phyloP scores from a whole-genome alignment of 1,140 invertebrate species.

The Bombus breviceps region DNA sequence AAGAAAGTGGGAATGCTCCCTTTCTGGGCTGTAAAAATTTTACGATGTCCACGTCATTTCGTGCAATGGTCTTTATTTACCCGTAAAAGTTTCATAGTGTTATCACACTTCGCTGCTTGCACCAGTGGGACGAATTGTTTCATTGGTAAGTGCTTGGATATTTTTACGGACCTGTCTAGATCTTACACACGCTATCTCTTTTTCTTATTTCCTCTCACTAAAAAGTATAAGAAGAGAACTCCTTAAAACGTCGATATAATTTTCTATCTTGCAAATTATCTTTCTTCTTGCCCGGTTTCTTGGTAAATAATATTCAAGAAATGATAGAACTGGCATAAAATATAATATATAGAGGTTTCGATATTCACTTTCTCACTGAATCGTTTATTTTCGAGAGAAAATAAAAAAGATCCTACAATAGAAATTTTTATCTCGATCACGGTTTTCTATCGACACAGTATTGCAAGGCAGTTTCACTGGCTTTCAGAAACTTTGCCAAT shows the following conservation, averaged over 20 bases:
- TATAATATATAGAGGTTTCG: not conserved
- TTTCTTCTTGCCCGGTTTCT: not conserved
- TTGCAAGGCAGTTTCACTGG: not conserved
- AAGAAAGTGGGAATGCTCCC: not conserved
- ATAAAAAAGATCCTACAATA: not conserved
- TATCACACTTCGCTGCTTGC: conserved; percentile 63
- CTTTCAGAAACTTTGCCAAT: not conserved
- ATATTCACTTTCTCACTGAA: not conserved
- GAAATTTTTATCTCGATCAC: not conserved
- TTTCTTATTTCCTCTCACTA: not conserved
- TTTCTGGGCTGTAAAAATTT: conserved; percentile 60
- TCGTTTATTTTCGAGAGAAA: not conserved
- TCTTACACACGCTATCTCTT: conserved; percentile 3
- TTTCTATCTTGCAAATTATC: not conserved
- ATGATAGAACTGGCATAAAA: not conserved
- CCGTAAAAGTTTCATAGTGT: conserved; percentile 66
- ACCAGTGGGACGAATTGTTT: conserved; percentile 60
- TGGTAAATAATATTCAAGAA: too few relatives aligned
- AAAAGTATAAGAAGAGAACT: conserved; percentile 6
- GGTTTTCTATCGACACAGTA: not conserved
- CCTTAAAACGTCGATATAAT: conserved; percentile 5
- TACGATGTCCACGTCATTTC: conserved; percentile 64
- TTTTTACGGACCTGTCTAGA: conserved; percentile 51
- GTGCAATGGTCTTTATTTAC: conserved; percentile 64
- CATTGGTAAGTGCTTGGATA: conserved; percentile 58